These are phyloP conservation scores for Drosophila miranda DNA, from an alignment of 1,140 invertebrate species.

Conservation along the genomic window DNA sequence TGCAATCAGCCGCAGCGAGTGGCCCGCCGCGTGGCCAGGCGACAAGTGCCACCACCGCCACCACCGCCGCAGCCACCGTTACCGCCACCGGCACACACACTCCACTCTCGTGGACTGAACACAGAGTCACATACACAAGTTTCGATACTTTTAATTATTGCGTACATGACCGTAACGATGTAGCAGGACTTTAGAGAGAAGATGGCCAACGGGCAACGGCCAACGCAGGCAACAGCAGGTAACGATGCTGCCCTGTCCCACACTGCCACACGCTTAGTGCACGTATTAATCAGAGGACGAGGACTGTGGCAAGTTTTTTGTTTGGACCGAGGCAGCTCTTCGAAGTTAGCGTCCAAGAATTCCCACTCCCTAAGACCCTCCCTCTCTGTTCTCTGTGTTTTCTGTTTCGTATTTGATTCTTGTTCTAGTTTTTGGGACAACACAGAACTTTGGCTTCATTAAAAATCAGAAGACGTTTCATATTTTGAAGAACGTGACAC, in stretches of 20 bases:
- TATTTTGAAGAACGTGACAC: slow-evolving; percentile 80
- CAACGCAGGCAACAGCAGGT: slow-evolving; percentile 18
- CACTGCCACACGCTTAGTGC: slow-evolving; percentile 51
- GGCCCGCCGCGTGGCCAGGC: slow-evolving; percentile 61
- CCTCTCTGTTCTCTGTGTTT: slow-evolving; percentile 4
- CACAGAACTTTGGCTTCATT: slow-evolving; percentile 70
- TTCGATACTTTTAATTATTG: slow-evolving; percentile 81
- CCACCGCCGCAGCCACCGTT: no score
- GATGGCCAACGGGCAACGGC: slow-evolving; percentile 26
- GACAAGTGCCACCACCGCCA: slow-evolving; percentile 51
- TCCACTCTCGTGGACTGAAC: slow-evolving; percentile 10
- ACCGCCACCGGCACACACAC: slow-evolving; percentile 4
- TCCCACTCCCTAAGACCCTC: no score
- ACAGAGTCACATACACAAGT: slow-evolving; percentile 46
- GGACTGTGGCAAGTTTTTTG: slow-evolving; percentile 58
- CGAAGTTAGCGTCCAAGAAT: no score
- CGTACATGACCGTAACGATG: slow-evolving; percentile 79
- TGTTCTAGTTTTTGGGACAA: slow-evolving; percentile 35
- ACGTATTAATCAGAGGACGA: slow-evolving; percentile 71
- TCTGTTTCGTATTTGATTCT: slow-evolving; percentile 16
- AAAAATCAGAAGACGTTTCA: slow-evolving; percentile 80
- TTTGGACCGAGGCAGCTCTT: neutral
- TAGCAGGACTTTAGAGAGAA: slow-evolving; percentile 72
- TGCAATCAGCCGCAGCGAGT: slow-evolving; percentile 73
- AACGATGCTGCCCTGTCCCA: slow-evolving; percentile 2